Evolutionary conservation across 2,797 vertebrate species (phyloP).

Genomic region (Cichlasoma orientale): DNA sequence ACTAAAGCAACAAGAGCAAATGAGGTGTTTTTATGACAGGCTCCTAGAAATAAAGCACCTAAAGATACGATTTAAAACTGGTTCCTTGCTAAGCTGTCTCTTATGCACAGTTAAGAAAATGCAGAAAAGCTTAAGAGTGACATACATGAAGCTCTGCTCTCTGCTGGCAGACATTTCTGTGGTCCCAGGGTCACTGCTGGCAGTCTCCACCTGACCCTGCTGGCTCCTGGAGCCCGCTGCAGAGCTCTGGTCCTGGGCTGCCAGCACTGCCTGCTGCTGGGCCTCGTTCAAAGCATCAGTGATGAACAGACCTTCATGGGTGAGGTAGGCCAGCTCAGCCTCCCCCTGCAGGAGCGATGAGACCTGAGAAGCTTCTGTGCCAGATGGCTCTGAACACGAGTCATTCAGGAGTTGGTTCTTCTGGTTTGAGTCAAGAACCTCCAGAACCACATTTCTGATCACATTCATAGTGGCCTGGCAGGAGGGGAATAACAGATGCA

Average conservation of each 20-base stretch:
- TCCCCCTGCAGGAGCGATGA: conserved; percentile 71
- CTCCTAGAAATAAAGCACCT: not conserved
- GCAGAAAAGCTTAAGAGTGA: not conserved
- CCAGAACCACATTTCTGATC: conserved; percentile 89
- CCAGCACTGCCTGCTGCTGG: conserved; percentile 71
- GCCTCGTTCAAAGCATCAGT: conserved; percentile 88
- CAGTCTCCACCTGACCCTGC: conserved; percentile 72
- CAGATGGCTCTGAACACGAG: conserved; percentile 52
- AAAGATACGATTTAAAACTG: not conserved
- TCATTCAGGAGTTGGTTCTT: conserved; percentile 80
- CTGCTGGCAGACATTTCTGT: conserved; percentile 87
- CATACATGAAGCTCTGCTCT: conserved; percentile 88
- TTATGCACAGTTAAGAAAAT: not conserved
- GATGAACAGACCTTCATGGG: conserved; percentile 95
- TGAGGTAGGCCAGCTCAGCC: conserved; percentile 93
- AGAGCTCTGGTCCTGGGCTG: conserved; percentile 55
- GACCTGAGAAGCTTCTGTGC: conserved; percentile 26
- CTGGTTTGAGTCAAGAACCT: conserved; percentile 91
- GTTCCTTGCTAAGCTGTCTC: no score
- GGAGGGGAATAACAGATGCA: not conserved
- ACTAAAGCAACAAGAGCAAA: not conserved
- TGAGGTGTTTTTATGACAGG: not conserved
- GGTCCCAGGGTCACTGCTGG: conserved; percentile 83
- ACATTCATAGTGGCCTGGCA: conserved; percentile 87
- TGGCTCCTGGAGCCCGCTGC: conserved; percentile 6